These are phyloP conservation scores for Ptychobarbus kaznakovi DNA, from an alignment of 2,797 vertebrate species.

Conservation along the genomic window DNA sequence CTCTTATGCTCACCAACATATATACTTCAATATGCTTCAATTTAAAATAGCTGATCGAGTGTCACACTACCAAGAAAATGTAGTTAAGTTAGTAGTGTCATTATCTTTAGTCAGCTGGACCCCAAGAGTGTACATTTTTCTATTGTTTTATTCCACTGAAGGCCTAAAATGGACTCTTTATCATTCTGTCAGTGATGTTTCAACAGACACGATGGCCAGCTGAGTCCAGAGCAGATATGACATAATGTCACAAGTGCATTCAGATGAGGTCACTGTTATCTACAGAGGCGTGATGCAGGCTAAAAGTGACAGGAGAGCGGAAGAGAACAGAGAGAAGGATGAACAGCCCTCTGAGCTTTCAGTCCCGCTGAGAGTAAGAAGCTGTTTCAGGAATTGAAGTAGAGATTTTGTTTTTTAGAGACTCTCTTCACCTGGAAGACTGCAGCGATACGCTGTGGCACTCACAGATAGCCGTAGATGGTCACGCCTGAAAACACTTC, in stretches of 20 bases:
- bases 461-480: slow-evolving; percentile 9
- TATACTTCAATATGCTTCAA: background rate
- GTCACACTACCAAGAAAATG: background rate
- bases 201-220: background rate
- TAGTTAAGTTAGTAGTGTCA: background rate
- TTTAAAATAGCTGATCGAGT: background rate
- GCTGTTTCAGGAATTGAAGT: slow-evolving; percentile 54
- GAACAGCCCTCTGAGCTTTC: slow-evolving; percentile 27
- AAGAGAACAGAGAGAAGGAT: slow-evolving; percentile 22
- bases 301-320: slow-evolving; percentile 12
- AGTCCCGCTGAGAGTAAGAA: slow-evolving; percentile 37
- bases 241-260: slow-evolving; percentile 21
- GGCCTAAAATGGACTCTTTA: background rate
- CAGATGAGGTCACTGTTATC: slow-evolving; percentile 31
- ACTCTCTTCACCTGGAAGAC: slow-evolving; percentile 38
- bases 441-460: background rate
- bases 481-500: slow-evolving; percentile 25
- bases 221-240: slow-evolving; percentile 22
- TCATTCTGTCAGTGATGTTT: slow-evolving; percentile 8
- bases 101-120: background rate
- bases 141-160: background rate
- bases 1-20: background rate
- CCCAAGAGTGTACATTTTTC: background rate
- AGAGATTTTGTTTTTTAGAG: slow-evolving; percentile 44
- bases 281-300: slow-evolving; percentile 5